phyloP scores from a whole-genome alignment of 2,888 invertebrate species.

The Drosophila paranaensis region DNA sequence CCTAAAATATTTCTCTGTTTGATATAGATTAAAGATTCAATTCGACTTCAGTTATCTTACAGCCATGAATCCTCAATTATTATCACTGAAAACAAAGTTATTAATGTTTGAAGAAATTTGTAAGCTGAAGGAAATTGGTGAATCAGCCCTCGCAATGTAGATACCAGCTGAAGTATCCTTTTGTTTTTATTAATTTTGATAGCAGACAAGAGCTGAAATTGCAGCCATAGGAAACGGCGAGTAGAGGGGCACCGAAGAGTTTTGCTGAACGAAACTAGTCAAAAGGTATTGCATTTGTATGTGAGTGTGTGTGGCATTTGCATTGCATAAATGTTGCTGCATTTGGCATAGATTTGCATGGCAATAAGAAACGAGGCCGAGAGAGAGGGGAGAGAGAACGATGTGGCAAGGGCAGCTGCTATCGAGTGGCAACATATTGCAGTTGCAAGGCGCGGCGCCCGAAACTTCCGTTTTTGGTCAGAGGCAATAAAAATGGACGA shows the following conservation, averaged over 20 bases:
- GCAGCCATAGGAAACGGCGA: background rate
- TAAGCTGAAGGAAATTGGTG: background rate
- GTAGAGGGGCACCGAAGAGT: background rate
- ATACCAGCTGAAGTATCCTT: conserved; percentile 14
- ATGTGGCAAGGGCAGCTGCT: conserved; percentile 26
- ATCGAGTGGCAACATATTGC: conserved; percentile 75
- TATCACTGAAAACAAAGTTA: background rate
- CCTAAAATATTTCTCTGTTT: too few species aligned
- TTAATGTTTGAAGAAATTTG: background rate
- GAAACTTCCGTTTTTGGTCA: conserved; percentile 59
- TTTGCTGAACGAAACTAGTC: conserved; percentile 36
- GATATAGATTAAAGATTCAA: too few species aligned
- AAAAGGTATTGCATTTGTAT: conserved; percentile 56
- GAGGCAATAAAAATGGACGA: conserved; percentile 69
- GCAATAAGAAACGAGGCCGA: conserved; percentile 43
- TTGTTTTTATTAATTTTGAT: conserved; percentile 21
- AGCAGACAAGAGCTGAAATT: conserved; percentile 29
- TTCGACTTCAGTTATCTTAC: too few species aligned
- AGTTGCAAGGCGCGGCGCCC: conserved; percentile 27
- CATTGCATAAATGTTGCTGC: conserved; percentile 70
- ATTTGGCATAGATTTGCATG: conserved; percentile 78
- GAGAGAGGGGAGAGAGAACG: background rate
- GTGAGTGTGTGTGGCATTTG: conserved; percentile 34
- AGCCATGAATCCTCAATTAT: background rate
- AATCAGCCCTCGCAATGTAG: conserved; percentile 29